phyloP scores from a whole-genome alignment of 2,797 vertebrate genomes.

The Ctenosaura bakeri region DNA sequence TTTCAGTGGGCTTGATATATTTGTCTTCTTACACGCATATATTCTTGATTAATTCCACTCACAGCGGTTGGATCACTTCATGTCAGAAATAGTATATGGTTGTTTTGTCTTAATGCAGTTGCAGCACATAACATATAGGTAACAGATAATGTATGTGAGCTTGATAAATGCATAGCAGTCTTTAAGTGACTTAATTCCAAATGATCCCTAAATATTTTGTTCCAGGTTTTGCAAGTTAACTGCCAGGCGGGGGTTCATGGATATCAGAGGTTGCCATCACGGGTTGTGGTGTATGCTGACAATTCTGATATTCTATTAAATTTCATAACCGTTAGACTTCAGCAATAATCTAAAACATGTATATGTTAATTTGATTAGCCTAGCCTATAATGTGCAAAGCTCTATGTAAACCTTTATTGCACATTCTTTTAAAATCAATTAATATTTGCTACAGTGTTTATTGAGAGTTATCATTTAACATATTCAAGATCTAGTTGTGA shows the following conservation, averaged over 20 bases:
- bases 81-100: neutral
- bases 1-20: neutral
- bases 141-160: neutral
- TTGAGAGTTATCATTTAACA: neutral
- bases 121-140: neutral
- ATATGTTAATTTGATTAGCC: neutral
- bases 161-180: neutral
- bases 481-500: neutral
- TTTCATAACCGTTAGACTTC: neutral
- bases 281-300: neutral
- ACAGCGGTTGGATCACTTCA: neutral
- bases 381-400: neutral
- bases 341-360: neutral
- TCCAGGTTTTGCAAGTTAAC: neutral
- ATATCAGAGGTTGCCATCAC: neutral
- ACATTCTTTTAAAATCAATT: constrained; percentile 1
- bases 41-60: neutral
- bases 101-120: neutral
- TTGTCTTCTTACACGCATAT: neutral
- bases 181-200: constrained; percentile 8
- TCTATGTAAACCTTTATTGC: neutral
- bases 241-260: neutral
- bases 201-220: neutral
- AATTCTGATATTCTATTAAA: neutral
- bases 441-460: neutral